Evolutionary conservation across 2,888 invertebrate species (phyloP).

Genomic region (Leucophenga montana): DNA sequence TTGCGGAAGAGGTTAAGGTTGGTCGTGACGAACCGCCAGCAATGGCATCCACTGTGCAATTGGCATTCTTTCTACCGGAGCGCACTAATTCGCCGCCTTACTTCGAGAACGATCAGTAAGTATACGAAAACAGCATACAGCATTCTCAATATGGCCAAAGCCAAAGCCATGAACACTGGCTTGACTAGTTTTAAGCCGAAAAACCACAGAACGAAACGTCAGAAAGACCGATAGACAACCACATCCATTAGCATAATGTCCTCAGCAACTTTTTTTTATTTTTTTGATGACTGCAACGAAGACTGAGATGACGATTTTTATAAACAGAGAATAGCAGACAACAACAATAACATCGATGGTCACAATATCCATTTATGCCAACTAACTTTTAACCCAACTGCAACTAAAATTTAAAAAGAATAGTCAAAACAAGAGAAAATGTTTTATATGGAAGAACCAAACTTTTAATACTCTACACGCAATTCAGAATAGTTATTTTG

Average conservation of each 20-base stretch:
- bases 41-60: slow-evolving; percentile 86
- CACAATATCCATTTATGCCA: slow-evolving; percentile 51
- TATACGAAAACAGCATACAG: slow-evolving; percentile 47
- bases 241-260: slow-evolving; percentile 54
- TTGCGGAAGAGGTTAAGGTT: slow-evolving; percentile 88
- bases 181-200: neutral
- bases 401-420: slow-evolving; percentile 43
- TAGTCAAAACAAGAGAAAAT: slow-evolving; percentile 36
- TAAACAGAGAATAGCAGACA: neutral
- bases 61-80: slow-evolving; percentile 87
- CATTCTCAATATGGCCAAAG: slow-evolving; percentile 12
- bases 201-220: slow-evolving; percentile 32
- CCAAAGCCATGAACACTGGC: neutral
- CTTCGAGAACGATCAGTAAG: slow-evolving; percentile 85
- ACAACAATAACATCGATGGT: neutral
- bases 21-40: slow-evolving; percentile 83
- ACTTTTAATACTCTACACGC: neutral
- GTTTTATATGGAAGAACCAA: neutral
- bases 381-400: slow-evolving; percentile 44
- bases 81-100: slow-evolving; percentile 84
- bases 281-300: slow-evolving; percentile 2
- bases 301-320: neutral
- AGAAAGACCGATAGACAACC: slow-evolving; percentile 37
- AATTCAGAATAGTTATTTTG: no score
- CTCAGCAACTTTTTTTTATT: slow-evolving; percentile 34